Percentiles rank a stretch among this genome's conserved stretches.
phyloP scores from a whole-genome alignment of 1,140 invertebrate genomes.

The Rhopalosiphum maidis region DNA sequence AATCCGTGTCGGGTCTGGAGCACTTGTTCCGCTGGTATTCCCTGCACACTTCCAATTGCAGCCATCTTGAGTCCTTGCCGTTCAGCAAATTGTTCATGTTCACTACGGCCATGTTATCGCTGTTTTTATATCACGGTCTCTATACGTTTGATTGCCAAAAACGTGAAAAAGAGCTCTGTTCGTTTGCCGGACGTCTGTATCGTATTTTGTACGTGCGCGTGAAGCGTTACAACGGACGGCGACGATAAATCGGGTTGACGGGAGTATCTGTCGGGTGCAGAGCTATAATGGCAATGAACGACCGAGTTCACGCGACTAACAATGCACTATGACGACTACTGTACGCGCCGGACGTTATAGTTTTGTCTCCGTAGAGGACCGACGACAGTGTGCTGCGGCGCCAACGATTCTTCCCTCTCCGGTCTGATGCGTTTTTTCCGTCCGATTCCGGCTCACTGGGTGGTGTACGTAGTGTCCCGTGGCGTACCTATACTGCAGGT shows the following conservation, averaged over 20 bases:
- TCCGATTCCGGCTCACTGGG: neutral
- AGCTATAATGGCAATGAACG: too few species aligned
- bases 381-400: neutral
- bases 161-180: neutral
- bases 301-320: too few species aligned
- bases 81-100: slow-evolving; percentile 96
- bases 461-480: neutral
- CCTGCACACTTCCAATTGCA: slow-evolving; percentile 98
- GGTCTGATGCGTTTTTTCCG: neutral
- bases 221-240: neutral
- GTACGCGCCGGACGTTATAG: neutral
- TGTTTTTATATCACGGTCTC: neutral
- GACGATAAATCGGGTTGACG: neutral
- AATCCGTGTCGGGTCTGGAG: slow-evolving; percentile 96
- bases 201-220: too few species aligned
- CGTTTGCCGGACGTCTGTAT: neutral
- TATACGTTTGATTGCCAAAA: too few species aligned
- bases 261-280: neutral
- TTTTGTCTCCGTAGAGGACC: neutral
- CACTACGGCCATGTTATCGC: slow-evolving; percentile 81
- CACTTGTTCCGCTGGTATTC: slow-evolving; percentile 99
- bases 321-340: too few species aligned
- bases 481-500: neutral
- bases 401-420: too few species aligned
- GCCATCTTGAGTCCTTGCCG: slow-evolving; percentile 99